Conservation (phyloP, 2,888 invertebrate genomes). For the Rhamphomyia laevipes region DNA sequence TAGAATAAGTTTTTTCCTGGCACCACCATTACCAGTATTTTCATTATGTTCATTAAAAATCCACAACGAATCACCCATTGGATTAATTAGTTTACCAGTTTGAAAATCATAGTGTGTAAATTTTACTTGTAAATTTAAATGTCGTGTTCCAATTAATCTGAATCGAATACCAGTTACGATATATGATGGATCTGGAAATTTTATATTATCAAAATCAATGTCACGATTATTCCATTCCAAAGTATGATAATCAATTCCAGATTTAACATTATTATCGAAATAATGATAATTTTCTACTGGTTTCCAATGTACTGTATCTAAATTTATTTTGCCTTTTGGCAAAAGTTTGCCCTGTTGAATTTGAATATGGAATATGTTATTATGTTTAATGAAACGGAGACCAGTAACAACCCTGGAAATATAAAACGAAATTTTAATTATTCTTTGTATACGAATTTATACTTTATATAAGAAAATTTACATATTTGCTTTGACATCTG, state of each 20-base stretch:
- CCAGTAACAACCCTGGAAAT: constrained; percentile 60
- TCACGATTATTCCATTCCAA: constrained; percentile 57
- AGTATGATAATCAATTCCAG: constrained; percentile 56
- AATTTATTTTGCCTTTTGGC: constrained; percentile 47
- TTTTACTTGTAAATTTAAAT: constrained; percentile 64
- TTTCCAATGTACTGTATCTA: constrained; percentile 47
- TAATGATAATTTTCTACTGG: constrained; percentile 44
- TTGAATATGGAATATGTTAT: constrained; percentile 61
- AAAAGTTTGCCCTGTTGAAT: constrained; percentile 54
- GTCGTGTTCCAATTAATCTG: constrained; percentile 59
- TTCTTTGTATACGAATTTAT: too few species aligned
- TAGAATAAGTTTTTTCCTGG: constrained; percentile 37
- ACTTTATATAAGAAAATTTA: constrained; percentile 26
- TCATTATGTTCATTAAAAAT: constrained; percentile 48
- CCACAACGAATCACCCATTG: constrained; percentile 50
- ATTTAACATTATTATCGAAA: constrained; percentile 37
- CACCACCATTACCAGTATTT: too few species aligned
- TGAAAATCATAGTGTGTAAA: constrained; percentile 62
- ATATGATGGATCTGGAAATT: constrained; percentile 41
- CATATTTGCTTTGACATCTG: constrained; percentile 46
- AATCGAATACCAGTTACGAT: constrained; percentile 60
- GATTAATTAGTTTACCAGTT: constrained; percentile 44
- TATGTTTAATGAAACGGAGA: constrained; percentile 52
- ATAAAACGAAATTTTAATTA: neutral
- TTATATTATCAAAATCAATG: constrained; percentile 61